These are phyloP conservation scores for Sinentomon sp. DNA, from an alignment of 2,888 invertebrate species.

Conservation along the genomic window DNA sequence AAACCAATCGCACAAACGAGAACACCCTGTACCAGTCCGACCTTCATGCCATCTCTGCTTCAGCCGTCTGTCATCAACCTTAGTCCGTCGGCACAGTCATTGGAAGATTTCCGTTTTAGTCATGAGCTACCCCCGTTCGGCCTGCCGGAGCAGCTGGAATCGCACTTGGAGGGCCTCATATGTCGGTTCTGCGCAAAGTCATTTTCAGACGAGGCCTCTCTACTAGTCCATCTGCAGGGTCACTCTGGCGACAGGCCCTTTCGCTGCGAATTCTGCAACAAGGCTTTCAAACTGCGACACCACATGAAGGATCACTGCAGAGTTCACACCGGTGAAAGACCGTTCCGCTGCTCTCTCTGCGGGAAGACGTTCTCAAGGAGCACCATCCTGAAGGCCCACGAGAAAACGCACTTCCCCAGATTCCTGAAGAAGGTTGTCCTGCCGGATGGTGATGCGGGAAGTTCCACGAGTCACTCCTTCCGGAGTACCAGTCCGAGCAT, in stretches of 20 bases:
- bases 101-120: too few species aligned
- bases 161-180: constrained; percentile 19
- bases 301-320: constrained; percentile 87
- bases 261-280: constrained; percentile 79
- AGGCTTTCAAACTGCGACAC: constrained; percentile 69
- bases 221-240: constrained; percentile 61
- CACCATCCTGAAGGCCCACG: constrained; percentile 70
- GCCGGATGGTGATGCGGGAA: too few species aligned
- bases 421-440: too few species aligned
- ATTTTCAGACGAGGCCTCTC: constrained; percentile 63
- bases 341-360: constrained; percentile 63
- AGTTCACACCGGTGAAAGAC: constrained; percentile 70
- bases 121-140: too few species aligned
- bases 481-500: too few species aligned
- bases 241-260: constrained; percentile 74
- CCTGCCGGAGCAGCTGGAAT: not conserved
- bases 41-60: too few species aligned
- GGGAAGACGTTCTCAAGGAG: constrained; percentile 74
- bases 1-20: too few species aligned
- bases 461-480: too few species aligned
- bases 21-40: too few species aligned
- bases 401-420: constrained; percentile 77
- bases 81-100: too few species aligned
- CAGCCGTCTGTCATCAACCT: too few species aligned
- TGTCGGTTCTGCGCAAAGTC: constrained; percentile 83